These are phyloP conservation scores for Rhyzopertha dominica DNA, from an alignment of 1,140 invertebrate genomes.

Conservation along the genomic window DNA sequence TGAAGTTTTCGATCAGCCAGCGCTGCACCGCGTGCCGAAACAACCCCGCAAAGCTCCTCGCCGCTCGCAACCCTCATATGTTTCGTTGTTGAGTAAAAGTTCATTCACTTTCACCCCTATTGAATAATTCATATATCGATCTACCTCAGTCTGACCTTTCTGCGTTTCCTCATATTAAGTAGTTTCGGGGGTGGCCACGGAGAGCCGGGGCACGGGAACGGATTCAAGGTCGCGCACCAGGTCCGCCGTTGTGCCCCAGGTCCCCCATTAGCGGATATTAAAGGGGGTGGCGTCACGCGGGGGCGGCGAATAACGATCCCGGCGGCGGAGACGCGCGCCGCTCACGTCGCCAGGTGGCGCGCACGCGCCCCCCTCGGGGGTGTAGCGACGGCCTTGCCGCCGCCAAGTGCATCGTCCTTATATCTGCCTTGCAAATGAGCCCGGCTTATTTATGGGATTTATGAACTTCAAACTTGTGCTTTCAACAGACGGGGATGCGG, in stretches of 20 bases:
- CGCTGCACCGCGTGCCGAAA: slow-evolving; percentile 10
- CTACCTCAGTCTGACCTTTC: slow-evolving; percentile 45
- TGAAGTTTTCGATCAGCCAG: slow-evolving; percentile 16
- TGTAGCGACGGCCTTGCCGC: slow-evolving; percentile 27
- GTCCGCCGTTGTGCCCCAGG: too few species aligned
- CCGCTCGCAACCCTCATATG: too few species aligned
- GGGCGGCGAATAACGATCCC: slow-evolving; percentile 44
- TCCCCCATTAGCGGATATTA: slow-evolving; percentile 38
- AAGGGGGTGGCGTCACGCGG: slow-evolving; percentile 31
- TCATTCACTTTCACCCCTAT: slow-evolving; percentile 47
- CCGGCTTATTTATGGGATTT: slow-evolving; percentile 45
- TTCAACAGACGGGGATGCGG: slow-evolving; percentile 18
- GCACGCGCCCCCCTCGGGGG: slow-evolving; percentile 24
- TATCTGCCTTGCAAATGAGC: slow-evolving; percentile 45
- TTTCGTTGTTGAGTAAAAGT: slow-evolving; percentile 41
- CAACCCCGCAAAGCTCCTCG: too few species aligned
- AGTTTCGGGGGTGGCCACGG: too few species aligned
- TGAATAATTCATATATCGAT: slow-evolving; percentile 48
- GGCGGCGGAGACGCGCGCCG: too few species aligned
- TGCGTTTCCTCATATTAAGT: slow-evolving; percentile 45
- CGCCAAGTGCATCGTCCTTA: slow-evolving; percentile 37
- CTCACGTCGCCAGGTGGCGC: slow-evolving; percentile 11
- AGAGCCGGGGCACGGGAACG: too few species aligned
- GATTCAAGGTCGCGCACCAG: too few species aligned
- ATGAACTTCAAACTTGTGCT: slow-evolving; percentile 42